These are phyloP conservation scores for Brachypteracias leptosomus DNA, from an alignment of 2,113 vertebrate species.

Conservation along the genomic window DNA sequence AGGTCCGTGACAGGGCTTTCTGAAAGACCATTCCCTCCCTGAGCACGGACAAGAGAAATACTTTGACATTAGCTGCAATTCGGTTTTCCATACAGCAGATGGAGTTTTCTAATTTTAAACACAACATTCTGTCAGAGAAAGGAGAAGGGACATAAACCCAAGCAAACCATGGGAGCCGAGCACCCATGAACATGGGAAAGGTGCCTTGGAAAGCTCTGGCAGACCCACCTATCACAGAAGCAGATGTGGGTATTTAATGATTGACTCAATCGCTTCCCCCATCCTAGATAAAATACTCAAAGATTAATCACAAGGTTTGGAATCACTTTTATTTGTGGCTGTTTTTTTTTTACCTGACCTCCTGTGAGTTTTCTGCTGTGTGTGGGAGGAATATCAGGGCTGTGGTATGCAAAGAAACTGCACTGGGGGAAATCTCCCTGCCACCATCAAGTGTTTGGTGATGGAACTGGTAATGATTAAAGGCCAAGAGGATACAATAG, in stretches of 20 bases:
- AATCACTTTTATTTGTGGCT: background rate
- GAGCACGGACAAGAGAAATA: background rate
- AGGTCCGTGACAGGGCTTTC: background rate
- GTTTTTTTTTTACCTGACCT: background rate
- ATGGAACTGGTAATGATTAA: background rate
- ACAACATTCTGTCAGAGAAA: background rate
- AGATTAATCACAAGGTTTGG: background rate
- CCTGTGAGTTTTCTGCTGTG: background rate
- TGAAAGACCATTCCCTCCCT: background rate
- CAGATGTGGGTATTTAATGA: slow-evolving; percentile 13
- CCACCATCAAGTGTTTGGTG: background rate
- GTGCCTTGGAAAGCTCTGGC: background rate
- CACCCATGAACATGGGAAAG: background rate
- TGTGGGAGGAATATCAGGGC: background rate
- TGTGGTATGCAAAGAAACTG: background rate
- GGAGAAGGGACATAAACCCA: background rate
- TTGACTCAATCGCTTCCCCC: background rate
- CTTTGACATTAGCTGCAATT: background rate
- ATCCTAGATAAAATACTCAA: background rate
- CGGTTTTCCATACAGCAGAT: background rate
- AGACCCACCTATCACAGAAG: background rate
- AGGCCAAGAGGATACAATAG: background rate
- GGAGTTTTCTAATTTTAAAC: slow-evolving; percentile 40
- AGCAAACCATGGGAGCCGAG: background rate
- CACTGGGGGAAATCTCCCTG: background rate